Evolutionary conservation across 2,113 vertebrate species (phyloP), one percentile per base, ranked within the genome.

Genomic region (Ranitomeya variabilis): DNA sequence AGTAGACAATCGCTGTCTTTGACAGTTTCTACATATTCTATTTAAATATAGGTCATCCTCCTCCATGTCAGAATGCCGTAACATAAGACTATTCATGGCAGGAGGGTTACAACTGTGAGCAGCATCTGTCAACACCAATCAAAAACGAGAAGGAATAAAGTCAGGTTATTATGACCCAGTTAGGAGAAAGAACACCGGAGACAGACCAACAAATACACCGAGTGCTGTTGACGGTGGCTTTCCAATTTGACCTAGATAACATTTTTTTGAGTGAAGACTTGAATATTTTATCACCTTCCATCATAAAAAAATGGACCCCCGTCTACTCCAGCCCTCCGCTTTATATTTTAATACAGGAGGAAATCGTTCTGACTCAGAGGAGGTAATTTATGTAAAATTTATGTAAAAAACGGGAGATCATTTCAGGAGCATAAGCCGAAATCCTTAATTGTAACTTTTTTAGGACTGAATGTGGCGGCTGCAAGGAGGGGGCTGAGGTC

Each of bases 391-490:
- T 78, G 57, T 78, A 84, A 89, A 84, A 89, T 67, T 18, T 54
- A 83, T 87, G 78, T 83, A 77, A 78, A 89, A 45, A 89, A 89
- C 45, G n/a, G 81, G 23, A 69, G 78, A 76, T 67, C 21, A 67
- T 78, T 89, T 78, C 73, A 7, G 73, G 77, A 89, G 69, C 80
- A 64, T 83, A 62, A 84, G 80, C 81, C 79, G 81, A 84, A 89
- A 89, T 67, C 19, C 59, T 83, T 82, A 88, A 88, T 83, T 83
- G 80, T 84, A 78, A 84, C 81, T 89, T 89, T 82, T 88, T 84
- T 89, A 31, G 59, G 57, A 66, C 64, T 76, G 73, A 52, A 76
- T 52, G 73, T 76, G 73, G 71, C 21, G 71, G 87, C 87, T 66
- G 55, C 18, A 59, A 78, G 57, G 80, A 88, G 87, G 80, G 80